Evolutionary conservation across 2,113 vertebrate genomes (phyloP).

Genomic region (Hemibagrus wyckioides): DNA sequence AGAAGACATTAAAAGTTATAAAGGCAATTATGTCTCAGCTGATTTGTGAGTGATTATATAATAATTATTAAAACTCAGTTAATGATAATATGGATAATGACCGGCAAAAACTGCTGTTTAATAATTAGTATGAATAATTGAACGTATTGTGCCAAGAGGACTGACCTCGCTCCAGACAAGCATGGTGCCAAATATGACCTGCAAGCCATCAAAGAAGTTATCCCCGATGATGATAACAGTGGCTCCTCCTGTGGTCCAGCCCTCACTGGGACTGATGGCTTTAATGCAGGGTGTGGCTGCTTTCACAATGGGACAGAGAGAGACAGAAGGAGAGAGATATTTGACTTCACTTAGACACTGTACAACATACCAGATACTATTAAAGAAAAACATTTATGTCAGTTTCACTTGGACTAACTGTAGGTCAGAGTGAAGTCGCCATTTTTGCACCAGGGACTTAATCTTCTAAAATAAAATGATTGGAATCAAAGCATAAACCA

Average conservation of each 20-base stretch:
- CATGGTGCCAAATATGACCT: conserved; percentile 79
- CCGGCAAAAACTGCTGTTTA: background rate
- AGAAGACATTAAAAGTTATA: background rate
- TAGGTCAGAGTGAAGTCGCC: background rate
- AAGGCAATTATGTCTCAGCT: background rate
- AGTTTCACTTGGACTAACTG: background rate
- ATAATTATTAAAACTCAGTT: background rate
- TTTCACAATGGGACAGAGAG: conserved; percentile 28
- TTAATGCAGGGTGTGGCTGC: conserved; percentile 76
- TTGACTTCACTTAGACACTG: background rate
- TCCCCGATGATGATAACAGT: conserved; percentile 80
- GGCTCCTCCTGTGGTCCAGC: conserved; percentile 77
- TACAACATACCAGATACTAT: background rate
- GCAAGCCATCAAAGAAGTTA: conserved; percentile 78
- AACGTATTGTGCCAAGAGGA: conserved; percentile 1
- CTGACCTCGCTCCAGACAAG: conserved; percentile 78
- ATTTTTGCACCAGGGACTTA: background rate
- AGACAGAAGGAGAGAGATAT: conserved; percentile 21
- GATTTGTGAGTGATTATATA: background rate
- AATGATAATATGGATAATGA: background rate
- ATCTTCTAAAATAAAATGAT: background rate
- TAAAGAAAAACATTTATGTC: background rate
- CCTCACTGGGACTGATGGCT: conserved; percentile 77
- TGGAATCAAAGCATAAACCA: background rate
- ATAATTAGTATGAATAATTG: conserved; percentile 23